A percentile compares a stretch with the other conserved stretches of the same genome.
These are phyloP conservation scores for Orcinus orca DNA, from an alignment of 2,113 vertebrate species.

Conservation along the genomic window DNA sequence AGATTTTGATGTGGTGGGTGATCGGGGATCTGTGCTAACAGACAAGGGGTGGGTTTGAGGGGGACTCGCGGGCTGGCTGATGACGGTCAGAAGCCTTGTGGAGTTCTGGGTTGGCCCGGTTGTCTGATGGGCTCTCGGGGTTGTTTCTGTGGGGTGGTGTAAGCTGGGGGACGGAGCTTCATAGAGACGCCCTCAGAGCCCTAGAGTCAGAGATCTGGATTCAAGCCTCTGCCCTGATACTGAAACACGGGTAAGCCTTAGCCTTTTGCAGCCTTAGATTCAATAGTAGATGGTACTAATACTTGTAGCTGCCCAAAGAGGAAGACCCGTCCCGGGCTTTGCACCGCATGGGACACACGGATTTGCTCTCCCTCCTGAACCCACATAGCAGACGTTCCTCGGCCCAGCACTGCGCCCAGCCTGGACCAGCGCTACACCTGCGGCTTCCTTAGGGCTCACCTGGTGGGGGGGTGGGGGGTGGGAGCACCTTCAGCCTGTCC, in stretches of 20 bases:
- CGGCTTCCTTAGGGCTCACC: not conserved
- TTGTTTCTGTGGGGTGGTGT: not conserved
- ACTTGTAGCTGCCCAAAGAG: not conserved
- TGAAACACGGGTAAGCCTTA: not conserved
- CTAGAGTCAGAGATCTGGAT: not conserved
- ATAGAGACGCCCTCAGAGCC: not conserved
- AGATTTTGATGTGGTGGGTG: not conserved
- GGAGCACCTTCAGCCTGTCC: not conserved
- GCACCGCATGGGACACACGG: accelerated
- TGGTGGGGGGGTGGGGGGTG: not conserved
- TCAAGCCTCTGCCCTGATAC: not conserved
- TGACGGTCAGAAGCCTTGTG: accelerated
- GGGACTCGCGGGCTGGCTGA: not conserved
- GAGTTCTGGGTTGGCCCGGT: not conserved
- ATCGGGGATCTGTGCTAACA: not conserved
- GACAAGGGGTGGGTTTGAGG: not conserved
- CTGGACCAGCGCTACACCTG: not conserved
- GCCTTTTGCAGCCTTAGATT: not conserved
- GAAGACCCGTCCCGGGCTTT: accelerated
- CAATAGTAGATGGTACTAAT: not conserved
- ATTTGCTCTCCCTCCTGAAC: not conserved
- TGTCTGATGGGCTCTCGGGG: not conserved
- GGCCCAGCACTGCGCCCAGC: not conserved
- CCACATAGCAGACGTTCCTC: not conserved
- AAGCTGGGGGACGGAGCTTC: not conserved